Conservation (phyloP, 2,113 vertebrate genomes). For the Psittacus erithacus region DNA sequence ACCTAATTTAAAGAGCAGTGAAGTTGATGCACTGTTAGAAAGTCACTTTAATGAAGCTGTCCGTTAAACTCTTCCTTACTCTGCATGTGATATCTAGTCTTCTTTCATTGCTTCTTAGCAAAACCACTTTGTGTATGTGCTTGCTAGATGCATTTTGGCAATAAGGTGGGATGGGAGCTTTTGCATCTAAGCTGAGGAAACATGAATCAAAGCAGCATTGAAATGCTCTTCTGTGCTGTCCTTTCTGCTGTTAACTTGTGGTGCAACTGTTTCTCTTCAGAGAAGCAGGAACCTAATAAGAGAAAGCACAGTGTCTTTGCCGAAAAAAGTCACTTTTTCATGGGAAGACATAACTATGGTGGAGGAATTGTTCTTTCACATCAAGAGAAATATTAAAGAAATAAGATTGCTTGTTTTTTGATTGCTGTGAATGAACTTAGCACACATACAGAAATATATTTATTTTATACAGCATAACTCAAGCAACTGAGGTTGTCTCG, state of each 20-base stretch:
- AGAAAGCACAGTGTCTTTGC: not conserved
- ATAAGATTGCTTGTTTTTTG: not conserved
- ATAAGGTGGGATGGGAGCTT: not conserved
- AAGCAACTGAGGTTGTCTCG: rapidly evolving
- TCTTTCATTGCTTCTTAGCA: not conserved
- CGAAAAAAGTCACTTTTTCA: not conserved
- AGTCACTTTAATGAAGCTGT: not conserved
- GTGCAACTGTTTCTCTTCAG: not conserved
- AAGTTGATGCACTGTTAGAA: not conserved
- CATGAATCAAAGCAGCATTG: not conserved
- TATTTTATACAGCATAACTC: not conserved
- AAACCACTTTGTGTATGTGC: rapidly evolving
- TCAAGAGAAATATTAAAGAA: not conserved
- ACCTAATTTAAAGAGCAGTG: not conserved
- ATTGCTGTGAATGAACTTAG: not conserved
- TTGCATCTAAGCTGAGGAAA: not conserved
- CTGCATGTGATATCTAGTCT: not conserved
- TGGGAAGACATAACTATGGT: not conserved
- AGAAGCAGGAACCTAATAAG: not conserved
- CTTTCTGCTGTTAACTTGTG: not conserved
- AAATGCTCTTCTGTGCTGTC: not conserved
- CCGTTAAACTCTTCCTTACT: not conserved
- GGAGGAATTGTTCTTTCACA: not conserved
- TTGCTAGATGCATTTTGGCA: not conserved
- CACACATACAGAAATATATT: not conserved